Evolutionary conservation across 2,113 vertebrate species (phyloP), one percentile per base, ranked within the genome.

Genomic region (Gallinago undulata): DNA sequence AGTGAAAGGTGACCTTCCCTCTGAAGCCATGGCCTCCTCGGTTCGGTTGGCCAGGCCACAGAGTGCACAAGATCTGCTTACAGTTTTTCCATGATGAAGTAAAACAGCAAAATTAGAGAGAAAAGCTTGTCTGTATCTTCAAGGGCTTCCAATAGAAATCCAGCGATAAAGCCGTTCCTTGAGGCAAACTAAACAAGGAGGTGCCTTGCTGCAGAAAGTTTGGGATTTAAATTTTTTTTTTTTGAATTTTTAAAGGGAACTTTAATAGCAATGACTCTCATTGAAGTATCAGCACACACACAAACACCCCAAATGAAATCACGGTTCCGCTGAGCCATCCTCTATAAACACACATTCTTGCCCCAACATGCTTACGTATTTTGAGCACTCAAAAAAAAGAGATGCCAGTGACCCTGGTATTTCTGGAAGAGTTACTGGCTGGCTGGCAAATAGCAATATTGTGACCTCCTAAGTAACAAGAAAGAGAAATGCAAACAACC

Each of bases 401-500:
- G 53, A 77, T 59, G 79, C 76, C 1, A 0, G 68, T 92, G 94
- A 97, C 85, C 88, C 90, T 84, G 88, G 82, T 95, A 88, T 94
- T 96, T 90, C 93, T 97, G 93, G 88, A 88, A 94, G 64, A 56
- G 88, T 11, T 80, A 68, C 60, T 94, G 77, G 50, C 84, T 87
- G 85, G 50, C 78, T 86, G 72, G 90, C 67, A 92, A 96, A 95
- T 5, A 94, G 69, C 56, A 95, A 75, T 70, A 87, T 11, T 51
- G 53, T 89, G 88, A 96, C 92, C 90, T 96, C 85, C 76, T 48
- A 55, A 87, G 88, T 24, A 93, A 93, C 59, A 90, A 94, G 85
- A 77, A 79, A 93, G 78, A 96, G 75, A 95, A 96, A 95, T 74
- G 88, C 85, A 94, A 96, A 92, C 93, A 95, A 84, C 43, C 47